Evolutionary conservation across 1,140 invertebrate species (phyloP).

Genomic region (Drosophila bipectinata): DNA sequence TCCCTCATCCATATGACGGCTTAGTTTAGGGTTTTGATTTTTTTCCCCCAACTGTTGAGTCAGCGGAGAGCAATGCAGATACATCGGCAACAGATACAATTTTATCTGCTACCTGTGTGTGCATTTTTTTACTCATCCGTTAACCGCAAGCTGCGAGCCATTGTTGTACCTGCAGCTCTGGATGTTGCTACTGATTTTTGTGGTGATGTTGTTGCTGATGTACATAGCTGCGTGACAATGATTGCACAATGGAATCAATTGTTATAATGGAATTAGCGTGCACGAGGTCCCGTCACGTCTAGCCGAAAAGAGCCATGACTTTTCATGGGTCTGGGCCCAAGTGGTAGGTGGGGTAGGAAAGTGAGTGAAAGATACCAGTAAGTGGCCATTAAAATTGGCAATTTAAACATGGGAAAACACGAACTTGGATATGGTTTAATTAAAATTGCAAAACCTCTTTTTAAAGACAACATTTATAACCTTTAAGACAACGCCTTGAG

Average conservation of each 20-base stretch:
- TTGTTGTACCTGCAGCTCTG: constrained; percentile 35
- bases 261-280: constrained; percentile 81
- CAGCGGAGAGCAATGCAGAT: constrained; percentile 53
- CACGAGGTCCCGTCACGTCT: constrained; percentile 23
- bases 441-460: not conserved
- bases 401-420: constrained; percentile 42
- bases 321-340: constrained; percentile 5
- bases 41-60: constrained; percentile 40
- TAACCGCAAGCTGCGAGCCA: constrained; percentile 57
- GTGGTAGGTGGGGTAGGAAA: not conserved
- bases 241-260: constrained; percentile 82
- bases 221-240: constrained; percentile 66
- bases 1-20: not conserved
- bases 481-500: constrained; percentile 30
- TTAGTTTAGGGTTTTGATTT: constrained; percentile 21
- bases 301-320: constrained; percentile 30
- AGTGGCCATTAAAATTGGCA: constrained; percentile 14
- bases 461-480: not conserved
- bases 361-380: constrained; percentile 40
- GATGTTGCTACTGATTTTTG: constrained; percentile 15
- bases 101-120: constrained; percentile 44
- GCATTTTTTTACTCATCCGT: constrained; percentile 54
- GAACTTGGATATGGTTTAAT: constrained; percentile 23
- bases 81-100: constrained; percentile 47
- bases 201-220: constrained; percentile 20